These are phyloP conservation scores for Hyperopisus bebe DNA, from an alignment of 2,113 vertebrate species.

Conservation along the genomic window DNA sequence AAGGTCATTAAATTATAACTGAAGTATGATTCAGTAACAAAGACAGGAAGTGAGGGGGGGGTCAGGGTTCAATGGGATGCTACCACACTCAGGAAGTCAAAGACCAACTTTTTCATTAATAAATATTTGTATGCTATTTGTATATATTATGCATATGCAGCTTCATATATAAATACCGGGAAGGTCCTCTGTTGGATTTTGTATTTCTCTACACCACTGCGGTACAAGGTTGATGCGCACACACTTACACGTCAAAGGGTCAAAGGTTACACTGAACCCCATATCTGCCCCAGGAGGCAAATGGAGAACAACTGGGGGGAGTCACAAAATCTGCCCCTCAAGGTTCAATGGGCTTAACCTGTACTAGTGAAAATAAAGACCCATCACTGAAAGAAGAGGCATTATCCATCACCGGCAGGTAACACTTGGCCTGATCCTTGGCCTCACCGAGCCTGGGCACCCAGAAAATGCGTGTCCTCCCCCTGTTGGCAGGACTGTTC, in stretches of 20 bases:
- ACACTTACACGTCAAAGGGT: neutral
- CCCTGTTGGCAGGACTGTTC: neutral
- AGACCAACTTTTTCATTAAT: slow-evolving; percentile 60
- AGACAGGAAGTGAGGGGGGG: slow-evolving; percentile 35
- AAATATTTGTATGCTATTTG: slow-evolving; percentile 46
- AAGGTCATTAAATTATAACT: slow-evolving; percentile 54
- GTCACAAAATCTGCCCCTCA: neutral
- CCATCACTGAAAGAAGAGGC: neutral
- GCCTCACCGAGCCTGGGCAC: neutral
- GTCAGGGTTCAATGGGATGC: slow-evolving; percentile 44
- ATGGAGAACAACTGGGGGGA: neutral
- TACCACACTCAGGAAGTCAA: slow-evolving; percentile 56
- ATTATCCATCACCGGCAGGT: neutral
- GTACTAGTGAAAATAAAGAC: neutral
- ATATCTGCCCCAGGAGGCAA: neutral
- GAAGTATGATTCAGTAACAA: slow-evolving; percentile 51
- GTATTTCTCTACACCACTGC: slow-evolving; percentile 11
- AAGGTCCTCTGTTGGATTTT: slow-evolving; percentile 30
- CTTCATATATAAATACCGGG: slow-evolving; percentile 54
- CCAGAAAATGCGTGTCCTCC: neutral
- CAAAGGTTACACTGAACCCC: neutral
- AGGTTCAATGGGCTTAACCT: neutral
- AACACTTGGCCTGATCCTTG: neutral
- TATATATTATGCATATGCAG: slow-evolving; percentile 47
- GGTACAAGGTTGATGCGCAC: neutral